Conservation (phyloP, 2,797 vertebrate species). For the Hipposideros larvatus region DNA sequence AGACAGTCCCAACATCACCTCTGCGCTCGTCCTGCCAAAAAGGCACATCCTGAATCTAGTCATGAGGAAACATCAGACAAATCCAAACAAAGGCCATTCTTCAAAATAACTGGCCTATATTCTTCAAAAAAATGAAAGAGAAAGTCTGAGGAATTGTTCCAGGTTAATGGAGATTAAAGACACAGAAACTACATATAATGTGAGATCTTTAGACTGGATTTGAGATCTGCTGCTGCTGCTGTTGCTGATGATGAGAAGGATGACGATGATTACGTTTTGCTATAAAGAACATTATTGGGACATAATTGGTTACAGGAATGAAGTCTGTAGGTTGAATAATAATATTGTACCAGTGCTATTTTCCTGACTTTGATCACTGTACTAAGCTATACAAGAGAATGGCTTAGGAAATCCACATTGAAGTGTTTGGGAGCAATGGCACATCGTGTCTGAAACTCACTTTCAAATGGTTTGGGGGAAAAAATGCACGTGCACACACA, state of each 20-base stretch:
- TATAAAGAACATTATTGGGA: background rate
- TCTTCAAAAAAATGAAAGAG: background rate
- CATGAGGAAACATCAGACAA: background rate
- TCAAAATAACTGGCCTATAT: background rate
- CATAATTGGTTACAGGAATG: background rate
- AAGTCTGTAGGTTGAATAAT: background rate
- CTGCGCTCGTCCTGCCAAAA: background rate
- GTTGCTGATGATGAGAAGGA: background rate
- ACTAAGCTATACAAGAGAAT: background rate
- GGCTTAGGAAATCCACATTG: background rate
- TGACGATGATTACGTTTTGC: background rate
- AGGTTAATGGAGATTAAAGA: background rate
- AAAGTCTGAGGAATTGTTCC: background rate
- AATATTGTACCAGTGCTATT: rapidly evolving
- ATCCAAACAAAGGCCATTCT: background rate
- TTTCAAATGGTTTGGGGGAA: background rate
- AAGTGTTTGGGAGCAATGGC: background rate
- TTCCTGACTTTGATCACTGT: background rate
- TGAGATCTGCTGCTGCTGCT: background rate
- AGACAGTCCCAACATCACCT: background rate
- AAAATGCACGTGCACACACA: background rate
- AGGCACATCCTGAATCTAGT: background rate
- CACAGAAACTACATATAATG: rapidly evolving
- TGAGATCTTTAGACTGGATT: background rate
- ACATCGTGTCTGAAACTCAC: background rate